A percentile compares a stretch with the other conserved stretches of the same genome.
phyloP scores from a whole-genome alignment of 2,888 invertebrate genomes.

The Taenaris catops region DNA sequence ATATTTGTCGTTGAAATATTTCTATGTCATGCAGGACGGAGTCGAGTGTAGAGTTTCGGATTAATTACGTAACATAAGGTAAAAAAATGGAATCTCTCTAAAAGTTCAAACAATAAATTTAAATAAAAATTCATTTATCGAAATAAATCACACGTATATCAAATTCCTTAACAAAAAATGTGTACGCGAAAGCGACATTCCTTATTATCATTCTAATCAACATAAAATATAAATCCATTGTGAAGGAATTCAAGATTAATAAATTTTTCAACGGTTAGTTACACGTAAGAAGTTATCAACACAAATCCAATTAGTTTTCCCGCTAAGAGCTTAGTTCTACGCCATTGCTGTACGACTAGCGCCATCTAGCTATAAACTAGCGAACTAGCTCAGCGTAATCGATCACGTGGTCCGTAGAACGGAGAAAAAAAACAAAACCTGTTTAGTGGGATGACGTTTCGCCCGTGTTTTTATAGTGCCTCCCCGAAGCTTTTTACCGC shows the following conservation, averaged over 20 bases:
- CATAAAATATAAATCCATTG: constrained; percentile 50
- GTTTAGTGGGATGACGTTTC: constrained; percentile 65
- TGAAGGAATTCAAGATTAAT: constrained; percentile 41
- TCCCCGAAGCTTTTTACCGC: too few species aligned
- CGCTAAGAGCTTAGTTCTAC: constrained; percentile 7
- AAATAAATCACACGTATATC: too few species aligned
- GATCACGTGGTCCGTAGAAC: constrained; percentile 50
- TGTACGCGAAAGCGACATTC: neutral
- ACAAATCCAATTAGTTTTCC: constrained; percentile 34
- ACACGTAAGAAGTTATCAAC: constrained; percentile 34
- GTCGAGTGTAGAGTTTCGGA: too few species aligned
- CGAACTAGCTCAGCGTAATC: constrained; percentile 37
- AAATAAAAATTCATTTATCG: too few species aligned
- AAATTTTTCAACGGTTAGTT: constrained; percentile 51
- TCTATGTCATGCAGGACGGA: too few species aligned
- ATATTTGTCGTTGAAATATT: too few species aligned
- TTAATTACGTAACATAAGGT: too few species aligned
- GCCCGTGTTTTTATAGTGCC: constrained; percentile 61
- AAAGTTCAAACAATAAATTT: too few species aligned
- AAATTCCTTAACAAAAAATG: too few species aligned
- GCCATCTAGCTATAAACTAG: constrained; percentile 44
- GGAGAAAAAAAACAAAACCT: constrained; percentile 59
- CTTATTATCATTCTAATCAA: constrained; percentile 35
- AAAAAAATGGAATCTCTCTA: too few species aligned
- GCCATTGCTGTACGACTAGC: constrained; percentile 8